Evolutionary conservation across 2,888 invertebrate genomes (phyloP).

Genomic region (Cancer borealis): DNA sequence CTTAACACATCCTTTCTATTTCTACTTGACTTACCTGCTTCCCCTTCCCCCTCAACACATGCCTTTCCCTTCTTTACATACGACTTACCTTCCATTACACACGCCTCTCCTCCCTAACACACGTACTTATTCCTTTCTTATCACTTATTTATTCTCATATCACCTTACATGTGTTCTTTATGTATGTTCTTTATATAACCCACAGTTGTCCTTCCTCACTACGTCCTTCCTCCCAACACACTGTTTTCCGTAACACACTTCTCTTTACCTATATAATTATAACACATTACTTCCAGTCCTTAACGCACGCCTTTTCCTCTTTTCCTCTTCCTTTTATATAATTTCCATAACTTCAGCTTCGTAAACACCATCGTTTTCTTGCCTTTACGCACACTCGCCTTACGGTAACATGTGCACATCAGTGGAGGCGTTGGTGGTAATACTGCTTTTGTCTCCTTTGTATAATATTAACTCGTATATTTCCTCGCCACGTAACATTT

Average conservation of each 20-base stretch:
- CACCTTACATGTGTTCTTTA: neutral
- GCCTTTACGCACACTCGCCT: neutral
- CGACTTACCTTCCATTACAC: neutral
- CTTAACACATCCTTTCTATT: neutral
- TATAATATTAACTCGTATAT: neutral
- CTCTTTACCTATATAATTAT: no score
- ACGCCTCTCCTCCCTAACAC: constrained; percentile 6
- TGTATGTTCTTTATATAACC: neutral
- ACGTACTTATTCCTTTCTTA: neutral
- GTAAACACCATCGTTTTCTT: neutral
- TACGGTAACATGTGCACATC: neutral
- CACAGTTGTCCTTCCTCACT: neutral
- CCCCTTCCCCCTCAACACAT: neutral
- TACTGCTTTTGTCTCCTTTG: neutral
- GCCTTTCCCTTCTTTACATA: neutral
- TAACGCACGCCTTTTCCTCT: no score
- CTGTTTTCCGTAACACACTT: neutral
- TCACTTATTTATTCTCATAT: neutral
- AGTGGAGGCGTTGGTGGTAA: neutral
- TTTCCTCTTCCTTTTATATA: no score
- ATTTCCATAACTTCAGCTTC: neutral
- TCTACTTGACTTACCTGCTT: neutral
- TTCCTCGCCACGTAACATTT: neutral
- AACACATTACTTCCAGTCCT: no score
- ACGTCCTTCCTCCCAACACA: neutral